Evolutionary conservation across 1,140 invertebrate species (phyloP).

Genomic region (Drosophila kikkawai): DNA sequence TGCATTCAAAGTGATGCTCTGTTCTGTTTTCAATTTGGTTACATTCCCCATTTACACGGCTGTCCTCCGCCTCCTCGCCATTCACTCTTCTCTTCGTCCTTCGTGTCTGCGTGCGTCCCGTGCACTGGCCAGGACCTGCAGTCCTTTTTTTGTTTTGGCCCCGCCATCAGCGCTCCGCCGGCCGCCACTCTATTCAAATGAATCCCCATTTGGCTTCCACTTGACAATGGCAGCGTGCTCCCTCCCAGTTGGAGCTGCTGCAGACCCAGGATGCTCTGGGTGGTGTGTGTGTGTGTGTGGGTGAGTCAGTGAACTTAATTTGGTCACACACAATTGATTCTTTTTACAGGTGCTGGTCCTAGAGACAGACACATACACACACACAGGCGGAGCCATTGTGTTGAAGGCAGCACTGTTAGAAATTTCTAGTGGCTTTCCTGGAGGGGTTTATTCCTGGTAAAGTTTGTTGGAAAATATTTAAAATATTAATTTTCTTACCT

Average conservation of each 20-base stretch:
- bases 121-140: constrained; percentile 28
- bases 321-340: constrained; percentile 82
- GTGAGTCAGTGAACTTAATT: constrained; percentile 79
- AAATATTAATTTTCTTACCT: too few species aligned
- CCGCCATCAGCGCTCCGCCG: constrained; percentile 11
- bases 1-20: constrained; percentile 56
- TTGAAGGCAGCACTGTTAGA: constrained; percentile 25
- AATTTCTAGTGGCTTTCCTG: not conserved
- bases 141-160: constrained; percentile 26
- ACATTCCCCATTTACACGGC: constrained; percentile 54
- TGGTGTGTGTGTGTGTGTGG: constrained; percentile 4
- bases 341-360: constrained; percentile 66
- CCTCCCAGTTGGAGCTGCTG: not conserved
- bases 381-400: constrained; percentile 54
- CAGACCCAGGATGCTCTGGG: too few species aligned
- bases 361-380: constrained; percentile 6
- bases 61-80: too few species aligned
- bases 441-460: not conserved
- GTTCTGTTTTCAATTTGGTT: constrained; percentile 75
- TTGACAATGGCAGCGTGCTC: constrained; percentile 68
- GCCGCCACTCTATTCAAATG: constrained; percentile 75
- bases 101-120: not conserved
- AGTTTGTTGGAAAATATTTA: not conserved
- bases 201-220: constrained; percentile 77
- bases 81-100: not conserved